A percentile compares a stretch with the other conserved stretches of the same genome.
Conservation (phyloP, 23 tunicate species). For the Diplosoma virens region DNA sequence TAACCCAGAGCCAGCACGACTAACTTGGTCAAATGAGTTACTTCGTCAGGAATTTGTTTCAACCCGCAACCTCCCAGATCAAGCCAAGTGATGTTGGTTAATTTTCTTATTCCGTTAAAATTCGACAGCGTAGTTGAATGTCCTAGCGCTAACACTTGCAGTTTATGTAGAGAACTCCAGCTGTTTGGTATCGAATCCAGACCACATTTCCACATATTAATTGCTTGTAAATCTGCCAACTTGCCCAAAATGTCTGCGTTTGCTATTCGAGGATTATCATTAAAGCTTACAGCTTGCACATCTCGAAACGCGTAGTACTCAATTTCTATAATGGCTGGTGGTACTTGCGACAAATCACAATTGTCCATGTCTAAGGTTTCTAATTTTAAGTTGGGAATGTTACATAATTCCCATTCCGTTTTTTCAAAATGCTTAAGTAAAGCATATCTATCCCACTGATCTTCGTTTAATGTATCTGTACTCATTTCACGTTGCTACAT, state of each 20-base stretch:
- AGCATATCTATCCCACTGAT: slow-evolving; percentile 80
- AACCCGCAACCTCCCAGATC: slow-evolving; percentile 91
- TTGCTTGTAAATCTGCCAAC: slow-evolving; percentile 67
- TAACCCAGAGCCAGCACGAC: slow-evolving; percentile 80
- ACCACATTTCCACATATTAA: slow-evolving; percentile 89
- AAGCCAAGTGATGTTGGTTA: slow-evolving; percentile 69
- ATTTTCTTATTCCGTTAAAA: slow-evolving; percentile 48
- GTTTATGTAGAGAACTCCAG: slow-evolving; percentile 66
- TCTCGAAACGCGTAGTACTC: slow-evolving; percentile 96
- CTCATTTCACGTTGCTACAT: no score
- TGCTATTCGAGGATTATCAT: slow-evolving; percentile 60
- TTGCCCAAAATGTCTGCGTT: slow-evolving; percentile 85
- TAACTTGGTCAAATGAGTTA: slow-evolving; percentile 73
- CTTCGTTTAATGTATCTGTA: no score
- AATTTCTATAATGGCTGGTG: slow-evolving; percentile 79
- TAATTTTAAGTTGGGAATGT: slow-evolving; percentile 42
- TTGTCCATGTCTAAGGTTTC: slow-evolving; percentile 86
- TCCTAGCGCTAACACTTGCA: slow-evolving; percentile 78
- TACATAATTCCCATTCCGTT: slow-evolving; percentile 80
- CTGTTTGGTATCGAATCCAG: slow-evolving; percentile 52
- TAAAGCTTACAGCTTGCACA: slow-evolving; percentile 89
- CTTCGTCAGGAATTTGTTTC: slow-evolving; percentile 71
- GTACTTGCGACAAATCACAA: slow-evolving; percentile 62
- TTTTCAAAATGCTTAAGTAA: slow-evolving; percentile 69
- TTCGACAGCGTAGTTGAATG: slow-evolving; percentile 38